Conservation (phyloP, 1,140 invertebrate genomes). For the Ridgeia piscesae region DNA sequence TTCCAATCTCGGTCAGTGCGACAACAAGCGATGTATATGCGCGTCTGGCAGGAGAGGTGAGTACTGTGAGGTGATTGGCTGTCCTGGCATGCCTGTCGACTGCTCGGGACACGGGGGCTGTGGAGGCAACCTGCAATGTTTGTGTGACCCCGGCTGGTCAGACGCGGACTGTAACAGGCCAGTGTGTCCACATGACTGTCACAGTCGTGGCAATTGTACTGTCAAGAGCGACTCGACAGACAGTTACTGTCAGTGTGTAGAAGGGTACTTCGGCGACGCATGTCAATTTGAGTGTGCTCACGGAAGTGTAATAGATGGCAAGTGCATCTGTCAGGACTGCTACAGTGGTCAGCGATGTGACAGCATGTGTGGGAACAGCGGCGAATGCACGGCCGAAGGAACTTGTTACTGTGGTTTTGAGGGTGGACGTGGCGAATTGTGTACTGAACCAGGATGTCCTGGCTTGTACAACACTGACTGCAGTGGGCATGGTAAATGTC, state of each 20-base stretch:
- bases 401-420: slow-evolving; percentile 36
- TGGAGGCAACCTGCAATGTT: background rate
- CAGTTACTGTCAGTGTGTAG: slow-evolving; percentile 12
- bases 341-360: slow-evolving; percentile 36
- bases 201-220: slow-evolving; percentile 7
- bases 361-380: slow-evolving; percentile 33
- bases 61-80: slow-evolving; percentile 36
- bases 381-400: slow-evolving; percentile 31
- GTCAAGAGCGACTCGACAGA: background rate
- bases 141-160: slow-evolving; percentile 6
- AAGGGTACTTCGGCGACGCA: slow-evolving; percentile 14
- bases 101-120: slow-evolving; percentile 39
- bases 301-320: slow-evolving; percentile 29
- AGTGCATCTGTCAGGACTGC: slow-evolving; percentile 36
- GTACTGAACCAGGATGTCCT: slow-evolving; percentile 34
- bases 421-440: slow-evolving; percentile 34
- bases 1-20: slow-evolving; percentile 31
- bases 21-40: slow-evolving; percentile 35
- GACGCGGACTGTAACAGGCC: slow-evolving; percentile 8
- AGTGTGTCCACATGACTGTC: slow-evolving; percentile 8
- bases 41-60: slow-evolving; percentile 35
- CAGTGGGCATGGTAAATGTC: slow-evolving; percentile 32
- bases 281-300: slow-evolving; percentile 32
- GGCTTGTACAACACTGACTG: slow-evolving; percentile 31
- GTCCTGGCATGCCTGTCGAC: slow-evolving; percentile 37